Evolutionary conservation across 2,888 invertebrate genomes (phyloP), one percentile per base, ranked within the genome.

Genomic region (Nemapogon koenigi): DNA sequence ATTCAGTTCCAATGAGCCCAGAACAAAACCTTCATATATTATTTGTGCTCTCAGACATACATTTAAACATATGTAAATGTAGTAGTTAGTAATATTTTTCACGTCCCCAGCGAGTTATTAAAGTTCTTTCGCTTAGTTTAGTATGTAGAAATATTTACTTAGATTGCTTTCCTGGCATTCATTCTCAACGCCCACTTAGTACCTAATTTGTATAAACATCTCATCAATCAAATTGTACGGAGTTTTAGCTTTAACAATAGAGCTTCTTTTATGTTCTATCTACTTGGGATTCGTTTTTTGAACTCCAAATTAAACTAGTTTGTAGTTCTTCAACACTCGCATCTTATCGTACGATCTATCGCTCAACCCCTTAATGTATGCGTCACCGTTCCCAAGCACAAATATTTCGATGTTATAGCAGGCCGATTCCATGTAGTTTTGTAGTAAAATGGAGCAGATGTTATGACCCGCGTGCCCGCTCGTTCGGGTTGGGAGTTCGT

Each of bases 221-320:
- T 19, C 17, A 70, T 73, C 69, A 67, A 71, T 72, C 67, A 70
- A 68, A 69, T 19, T 33, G 10, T 14, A 3, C 19, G 55, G 62
- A 57, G n/a, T n/a, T n/a, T n/a, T n/a, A n/a, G n/a, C n/a, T n/a
- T n/a, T 60, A 67, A 72, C 70, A 72, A 72, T 67, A 59, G 64
- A 60, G 55, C 62, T 59, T 66, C 62, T 62, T n/a, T n/a, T 67
- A 59, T 65, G 64, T 69, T 68, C 59, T n/a, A n/a, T n/a, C n/a
- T 63, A 67, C 64, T 62, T 59, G 55, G 55, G 47, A 47, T 56
- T 60, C 59, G 61, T 66, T 63, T 66, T 68, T 69, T 66, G 54
- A 58, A 53, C 56, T 53, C 54, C 49, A 60, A 66, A 64, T 64
- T 64, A 58, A 70, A 71, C 65, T 65, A 71, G 61, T 75, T 70